These are phyloP conservation scores for Caenorhabditis becei DNA, from an alignment of 2,888 invertebrate species.

Conservation along the genomic window DNA sequence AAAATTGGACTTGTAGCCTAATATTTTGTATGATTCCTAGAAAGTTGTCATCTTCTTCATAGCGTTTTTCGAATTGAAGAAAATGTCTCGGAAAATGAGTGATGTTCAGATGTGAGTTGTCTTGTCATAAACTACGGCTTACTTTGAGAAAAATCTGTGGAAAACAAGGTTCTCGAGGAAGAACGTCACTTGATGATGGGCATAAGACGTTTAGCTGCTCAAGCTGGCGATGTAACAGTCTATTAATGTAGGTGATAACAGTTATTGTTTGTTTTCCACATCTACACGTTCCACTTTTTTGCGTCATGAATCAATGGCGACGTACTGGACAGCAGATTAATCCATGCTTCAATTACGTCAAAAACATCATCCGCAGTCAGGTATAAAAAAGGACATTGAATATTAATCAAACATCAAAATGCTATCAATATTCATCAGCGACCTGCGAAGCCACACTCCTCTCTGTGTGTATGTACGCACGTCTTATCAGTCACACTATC, in stretches of 20 bases:
- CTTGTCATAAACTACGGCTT: no score
- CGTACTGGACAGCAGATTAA: slow-evolving; percentile 19
- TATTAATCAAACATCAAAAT: slow-evolving; percentile 8
- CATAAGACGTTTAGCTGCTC: neutral
- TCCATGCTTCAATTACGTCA: slow-evolving; percentile 14
- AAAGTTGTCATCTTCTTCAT: no score
- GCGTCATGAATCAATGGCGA: slow-evolving; percentile 30
- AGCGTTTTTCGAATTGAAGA: no score
- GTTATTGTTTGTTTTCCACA: neutral
- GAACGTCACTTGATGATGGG: neutral
- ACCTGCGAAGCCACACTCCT: slow-evolving; percentile 1
- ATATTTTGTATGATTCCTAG: no score
- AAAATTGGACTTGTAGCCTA: no score
- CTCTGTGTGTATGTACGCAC: neutral
- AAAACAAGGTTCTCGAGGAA: neutral
- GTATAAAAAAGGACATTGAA: slow-evolving; percentile 44
- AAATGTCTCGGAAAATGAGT: no score
- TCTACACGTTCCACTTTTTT: neutral
- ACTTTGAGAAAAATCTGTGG: neutral
- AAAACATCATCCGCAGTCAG: slow-evolving; percentile 17
- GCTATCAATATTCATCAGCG: neutral
- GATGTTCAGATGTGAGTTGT: no score
- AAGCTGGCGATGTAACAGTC: neutral
- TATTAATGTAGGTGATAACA: slow-evolving; percentile 8
- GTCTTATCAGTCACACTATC: slow-evolving; percentile 21